These are phyloP conservation scores for Notocelia uddmanniana DNA, from an alignment of 2,888 invertebrate genomes.

Conservation along the genomic window DNA sequence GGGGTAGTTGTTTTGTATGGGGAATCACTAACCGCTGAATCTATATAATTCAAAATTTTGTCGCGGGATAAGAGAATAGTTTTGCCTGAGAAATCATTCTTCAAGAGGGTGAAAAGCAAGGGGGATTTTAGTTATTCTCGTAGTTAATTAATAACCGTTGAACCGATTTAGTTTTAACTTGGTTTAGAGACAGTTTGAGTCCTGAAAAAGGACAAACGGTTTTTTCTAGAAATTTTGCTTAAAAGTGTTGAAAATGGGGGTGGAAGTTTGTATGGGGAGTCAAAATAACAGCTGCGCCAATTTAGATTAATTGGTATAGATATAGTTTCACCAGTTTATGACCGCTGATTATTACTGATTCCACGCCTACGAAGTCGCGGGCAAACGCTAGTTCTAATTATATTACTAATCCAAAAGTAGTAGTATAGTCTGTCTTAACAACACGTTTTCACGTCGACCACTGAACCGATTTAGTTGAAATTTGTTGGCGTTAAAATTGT, in stretches of 20 bases:
- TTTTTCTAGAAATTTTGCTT: slow-evolving; percentile 4
- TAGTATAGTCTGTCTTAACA: background rate
- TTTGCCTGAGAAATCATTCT: too few relatives aligned
- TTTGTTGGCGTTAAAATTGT: slow-evolving; percentile 14
- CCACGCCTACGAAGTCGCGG: background rate
- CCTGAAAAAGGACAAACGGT: background rate
- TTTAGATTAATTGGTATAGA: background rate
- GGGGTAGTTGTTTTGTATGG: too few relatives aligned
- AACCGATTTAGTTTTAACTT: background rate
- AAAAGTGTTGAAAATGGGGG: background rate
- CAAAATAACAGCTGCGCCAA: background rate
- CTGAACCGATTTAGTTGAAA: slow-evolving; percentile 8
- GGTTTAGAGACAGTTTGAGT: too few relatives aligned
- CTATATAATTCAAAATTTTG: too few relatives aligned
- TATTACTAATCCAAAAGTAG: slow-evolving; percentile 8
- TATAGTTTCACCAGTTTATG: background rate
- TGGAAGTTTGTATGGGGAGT: slow-evolving; percentile 5
- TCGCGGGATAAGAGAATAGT: too few relatives aligned
- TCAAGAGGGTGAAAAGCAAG: too few relatives aligned
- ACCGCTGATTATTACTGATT: slow-evolving; percentile 6
- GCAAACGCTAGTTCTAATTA: background rate
- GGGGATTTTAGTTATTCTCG: too few relatives aligned
- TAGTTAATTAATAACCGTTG: too few relatives aligned
- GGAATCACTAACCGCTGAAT: too few relatives aligned
- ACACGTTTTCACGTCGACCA: slow-evolving; percentile 1